A percentile compares a stretch with the other conserved stretches of the same genome.
phyloP scores from a whole-genome alignment of 2,113 vertebrate genomes.

The Aix galericulata region DNA sequence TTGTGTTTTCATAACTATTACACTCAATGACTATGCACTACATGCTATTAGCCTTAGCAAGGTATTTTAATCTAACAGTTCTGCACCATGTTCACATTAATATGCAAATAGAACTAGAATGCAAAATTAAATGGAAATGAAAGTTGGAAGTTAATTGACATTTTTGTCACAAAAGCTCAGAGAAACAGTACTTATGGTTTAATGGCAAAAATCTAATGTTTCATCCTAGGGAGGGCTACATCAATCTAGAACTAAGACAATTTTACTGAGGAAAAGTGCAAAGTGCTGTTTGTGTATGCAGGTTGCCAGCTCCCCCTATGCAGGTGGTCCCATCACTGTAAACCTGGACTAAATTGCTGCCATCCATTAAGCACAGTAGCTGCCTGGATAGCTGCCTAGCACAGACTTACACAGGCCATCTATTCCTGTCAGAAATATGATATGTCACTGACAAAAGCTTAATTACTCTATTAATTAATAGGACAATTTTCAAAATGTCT shows the following conservation, averaged over 20 bases:
- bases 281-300: constrained; percentile 64
- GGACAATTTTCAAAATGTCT: constrained; percentile 90
- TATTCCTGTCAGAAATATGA: constrained; percentile 94
- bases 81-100: constrained; percentile 75
- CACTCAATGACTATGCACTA: constrained; percentile 67
- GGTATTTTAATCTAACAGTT: constrained; percentile 72
- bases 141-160: constrained; percentile 79
- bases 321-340: constrained; percentile 91
- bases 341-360: constrained; percentile 93
- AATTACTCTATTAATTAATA: constrained; percentile 99
- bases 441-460: constrained; percentile 98
- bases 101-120: constrained; percentile 76
- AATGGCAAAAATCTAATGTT: constrained; percentile 77
- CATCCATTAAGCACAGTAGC: constrained; percentile 89
- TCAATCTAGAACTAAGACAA: constrained; percentile 68
- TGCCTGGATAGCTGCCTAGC: constrained; percentile 83
- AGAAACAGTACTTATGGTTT: constrained; percentile 72
- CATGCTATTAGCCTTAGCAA: constrained; percentile 65
- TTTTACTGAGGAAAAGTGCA: constrained; percentile 64
- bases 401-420: constrained; percentile 85
- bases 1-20: constrained; percentile 48
- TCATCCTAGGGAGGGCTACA: constrained; percentile 67
- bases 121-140: constrained; percentile 77
- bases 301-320: constrained; percentile 76
- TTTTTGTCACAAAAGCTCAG: constrained; percentile 77